Evolutionary conservation across 2,888 invertebrate genomes (phyloP).

Genomic region (Tethea ocularis): DNA sequence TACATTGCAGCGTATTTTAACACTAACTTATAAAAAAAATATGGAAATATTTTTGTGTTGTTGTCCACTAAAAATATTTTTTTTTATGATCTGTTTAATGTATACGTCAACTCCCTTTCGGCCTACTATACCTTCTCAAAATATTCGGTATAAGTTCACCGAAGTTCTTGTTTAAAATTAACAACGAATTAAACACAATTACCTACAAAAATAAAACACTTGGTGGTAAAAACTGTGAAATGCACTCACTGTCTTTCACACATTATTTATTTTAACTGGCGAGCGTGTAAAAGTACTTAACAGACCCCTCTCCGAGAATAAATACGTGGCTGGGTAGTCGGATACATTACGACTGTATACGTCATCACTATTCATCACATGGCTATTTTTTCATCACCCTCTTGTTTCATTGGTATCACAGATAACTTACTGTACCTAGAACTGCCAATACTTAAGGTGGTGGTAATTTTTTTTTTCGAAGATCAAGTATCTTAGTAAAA

Average conservation of each 20-base stretch:
- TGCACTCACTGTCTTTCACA: not conserved
- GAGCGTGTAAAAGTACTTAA: not conserved
- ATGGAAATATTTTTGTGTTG: no score
- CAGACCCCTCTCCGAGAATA: not conserved
- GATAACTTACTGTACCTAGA: not conserved
- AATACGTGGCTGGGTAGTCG: not conserved
- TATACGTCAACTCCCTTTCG: no score
- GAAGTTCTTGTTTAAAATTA: not conserved
- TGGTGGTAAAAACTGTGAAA: not conserved
- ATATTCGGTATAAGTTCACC: no score
- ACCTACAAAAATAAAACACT: constrained; percentile 1
- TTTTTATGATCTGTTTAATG: no score
- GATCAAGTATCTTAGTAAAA: no score
- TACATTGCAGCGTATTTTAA: no score
- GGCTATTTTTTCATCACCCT: not conserved
- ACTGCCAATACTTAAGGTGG: not conserved
- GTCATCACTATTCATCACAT: not conserved
- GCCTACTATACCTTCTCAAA: no score
- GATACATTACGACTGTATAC: not conserved
- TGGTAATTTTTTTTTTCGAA: no score
- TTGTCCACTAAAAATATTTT: no score
- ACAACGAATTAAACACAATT: not conserved
- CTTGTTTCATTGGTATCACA: not conserved
- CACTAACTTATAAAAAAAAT: no score
- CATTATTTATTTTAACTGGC: not conserved